A percentile compares a stretch with the other conserved stretches of the same genome.
phyloP scores from a whole-genome alignment of 2,888 invertebrate species.

The Syritta pipiens region DNA sequence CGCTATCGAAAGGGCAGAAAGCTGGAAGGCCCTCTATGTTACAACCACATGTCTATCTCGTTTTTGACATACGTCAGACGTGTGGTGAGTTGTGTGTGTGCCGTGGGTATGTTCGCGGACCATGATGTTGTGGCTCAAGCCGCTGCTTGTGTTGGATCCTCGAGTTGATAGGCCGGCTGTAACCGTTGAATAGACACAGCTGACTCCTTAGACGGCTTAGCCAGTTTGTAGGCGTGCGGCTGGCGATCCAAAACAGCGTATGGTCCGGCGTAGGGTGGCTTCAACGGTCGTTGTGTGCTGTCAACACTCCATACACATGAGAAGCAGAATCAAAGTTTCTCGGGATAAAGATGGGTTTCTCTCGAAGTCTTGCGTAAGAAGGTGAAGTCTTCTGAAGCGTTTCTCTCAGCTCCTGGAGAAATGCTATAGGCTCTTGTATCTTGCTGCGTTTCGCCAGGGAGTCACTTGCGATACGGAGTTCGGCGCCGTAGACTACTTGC shows the following conservation, averaged over 20 bases:
- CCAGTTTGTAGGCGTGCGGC: slow-evolving; percentile 6
- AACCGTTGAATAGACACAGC: too few species aligned
- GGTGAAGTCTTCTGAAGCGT: background rate
- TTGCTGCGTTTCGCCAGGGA: background rate
- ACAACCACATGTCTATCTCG: too few species aligned
- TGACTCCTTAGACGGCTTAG: too few species aligned
- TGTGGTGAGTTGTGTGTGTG: too few species aligned
- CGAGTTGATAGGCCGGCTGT: too few species aligned
- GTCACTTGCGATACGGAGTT: slow-evolving; percentile 1
- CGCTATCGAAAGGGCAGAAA: too few species aligned
- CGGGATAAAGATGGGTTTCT: slow-evolving; percentile 14
- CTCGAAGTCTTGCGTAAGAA: background rate
- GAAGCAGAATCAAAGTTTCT: slow-evolving; percentile 4
- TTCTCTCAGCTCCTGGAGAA: slow-evolving; percentile 6
- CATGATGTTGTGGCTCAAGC: too few species aligned
- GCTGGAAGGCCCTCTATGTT: too few species aligned
- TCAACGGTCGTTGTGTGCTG: slow-evolving; percentile 10
- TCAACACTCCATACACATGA: slow-evolving; percentile 15
- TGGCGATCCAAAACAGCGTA: slow-evolving; percentile 9
- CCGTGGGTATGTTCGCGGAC: too few species aligned
- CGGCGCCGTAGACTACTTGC: slow-evolving; percentile 6
- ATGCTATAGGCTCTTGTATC: background rate
- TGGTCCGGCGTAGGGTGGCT: slow-evolving; percentile 7
- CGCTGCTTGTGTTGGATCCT: too few species aligned
- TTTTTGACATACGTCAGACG: too few species aligned